Evolutionary conservation across 2,888 invertebrate species (phyloP), one percentile per base, ranked within the genome.

Genomic region (Acleris emargana): DNA sequence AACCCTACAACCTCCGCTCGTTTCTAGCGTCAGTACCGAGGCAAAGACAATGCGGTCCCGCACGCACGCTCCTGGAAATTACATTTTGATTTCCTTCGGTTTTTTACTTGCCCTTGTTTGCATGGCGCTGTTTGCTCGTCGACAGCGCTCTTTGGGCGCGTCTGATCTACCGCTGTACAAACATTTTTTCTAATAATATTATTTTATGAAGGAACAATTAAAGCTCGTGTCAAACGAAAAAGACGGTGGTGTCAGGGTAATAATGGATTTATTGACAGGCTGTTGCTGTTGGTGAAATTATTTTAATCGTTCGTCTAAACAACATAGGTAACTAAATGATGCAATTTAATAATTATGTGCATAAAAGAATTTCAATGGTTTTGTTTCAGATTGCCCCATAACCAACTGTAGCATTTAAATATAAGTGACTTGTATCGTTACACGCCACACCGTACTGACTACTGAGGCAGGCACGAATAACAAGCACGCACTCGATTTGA

Each of bases 71-170:
- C 71, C 71, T 68, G 60, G 76, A 76, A 76, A 78, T 32, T 76
- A 72, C 72, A 70, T 75, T 79, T 77, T 76, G 77, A 79, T 81
- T 80, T 76, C 72, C 75, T 78, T 75, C 68, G 72, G 68, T 76
- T 80, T 81, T 76, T 76, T 70, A 72, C 69, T 75, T 69, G 74
- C 83, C 86, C 83, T 68, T 86, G 84, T 87, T 87, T 87, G 76
- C 73, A 64, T 69, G 72, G 63, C 61, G 76, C 77, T 79, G 76
- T 70, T 72, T 72, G 74, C 73, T 76, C 72, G 78, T 75, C 76
- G 72, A 62, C 62, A 57, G 59, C 59, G 73, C 73, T 74, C 71
- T 73, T 69, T 77, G 81, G 83, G 84, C 75, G 84, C 80, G 83
- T 72, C 81, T 78, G 81, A 82, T 81, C 85, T 84, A 83, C 80